phyloP scores from a whole-genome alignment of 1,140 invertebrate genomes.

The Macrotrachela quadricornifera region DNA sequence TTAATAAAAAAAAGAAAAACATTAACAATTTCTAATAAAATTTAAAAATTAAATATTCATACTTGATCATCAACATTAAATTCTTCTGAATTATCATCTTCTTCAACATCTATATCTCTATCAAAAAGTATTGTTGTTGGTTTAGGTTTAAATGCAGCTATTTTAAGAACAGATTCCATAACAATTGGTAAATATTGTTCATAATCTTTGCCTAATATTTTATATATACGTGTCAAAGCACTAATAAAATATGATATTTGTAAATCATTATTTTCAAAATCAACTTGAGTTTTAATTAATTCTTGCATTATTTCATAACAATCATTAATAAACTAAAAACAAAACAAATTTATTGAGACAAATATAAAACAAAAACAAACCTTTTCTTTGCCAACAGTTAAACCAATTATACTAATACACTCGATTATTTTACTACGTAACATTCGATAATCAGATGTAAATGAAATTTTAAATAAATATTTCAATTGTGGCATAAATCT shows the following conservation, averaged over 20 bases:
- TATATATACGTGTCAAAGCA: slow-evolving; percentile 95
- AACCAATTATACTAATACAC: slow-evolving; percentile 87
- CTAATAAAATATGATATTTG: slow-evolving; percentile 84
- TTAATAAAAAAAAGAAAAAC: slow-evolving; percentile 37
- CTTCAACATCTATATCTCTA: slow-evolving; percentile 46
- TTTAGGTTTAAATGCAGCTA: slow-evolving; percentile 85
- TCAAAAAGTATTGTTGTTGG: slow-evolving; percentile 58
- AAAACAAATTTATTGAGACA: too few relatives aligned
- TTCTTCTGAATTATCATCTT: slow-evolving; percentile 89
- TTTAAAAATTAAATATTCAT: not conserved
- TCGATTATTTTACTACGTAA: slow-evolving; percentile 86
- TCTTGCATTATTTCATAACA: slow-evolving; percentile 89
- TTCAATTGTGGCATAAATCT: slow-evolving; percentile 82
- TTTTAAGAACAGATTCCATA: slow-evolving; percentile 82
- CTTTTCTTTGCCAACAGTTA: slow-evolving; percentile 76
- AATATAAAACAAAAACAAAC: slow-evolving; percentile 16
- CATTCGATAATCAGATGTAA: slow-evolving; percentile 58
- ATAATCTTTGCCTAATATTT: slow-evolving; percentile 79
- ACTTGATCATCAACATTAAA: slow-evolving; percentile 76
- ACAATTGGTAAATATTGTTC: slow-evolving; percentile 87
- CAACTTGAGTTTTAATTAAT: slow-evolving; percentile 64
- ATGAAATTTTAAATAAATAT: slow-evolving; percentile 85
- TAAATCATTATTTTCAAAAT: slow-evolving; percentile 54
- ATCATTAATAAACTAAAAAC: slow-evolving; percentile 46
- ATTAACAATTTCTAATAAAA: slow-evolving; percentile 5